A percentile compares a stretch with the other conserved stretches of the same genome.
Conservation (phyloP, 2,888 invertebrate species). For the Phorcus lineatus region DNA sequence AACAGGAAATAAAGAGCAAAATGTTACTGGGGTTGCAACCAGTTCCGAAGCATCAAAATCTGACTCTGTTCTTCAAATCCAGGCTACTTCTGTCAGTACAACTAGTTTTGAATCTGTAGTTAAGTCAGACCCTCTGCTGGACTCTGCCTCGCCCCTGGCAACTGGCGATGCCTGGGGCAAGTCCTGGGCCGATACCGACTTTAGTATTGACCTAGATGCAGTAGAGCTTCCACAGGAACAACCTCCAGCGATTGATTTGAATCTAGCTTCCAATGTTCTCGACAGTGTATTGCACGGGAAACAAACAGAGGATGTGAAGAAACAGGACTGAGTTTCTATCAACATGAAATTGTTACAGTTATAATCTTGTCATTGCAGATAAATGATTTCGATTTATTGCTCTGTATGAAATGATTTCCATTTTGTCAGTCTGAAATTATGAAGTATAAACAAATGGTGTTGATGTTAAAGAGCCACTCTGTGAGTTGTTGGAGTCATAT, state of each 20-base stretch:
- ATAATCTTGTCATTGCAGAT: too few relatives aligned
- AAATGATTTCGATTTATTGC: too few relatives aligned
- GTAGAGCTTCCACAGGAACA: background rate
- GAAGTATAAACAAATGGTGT: too few relatives aligned
- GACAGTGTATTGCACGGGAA: background rate
- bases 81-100: background rate
- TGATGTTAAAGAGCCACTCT: too few relatives aligned
- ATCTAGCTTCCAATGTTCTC: slow-evolving; percentile 6
- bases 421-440: too few relatives aligned
- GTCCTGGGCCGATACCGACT: background rate
- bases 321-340: slow-evolving; percentile 26
- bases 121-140: background rate
- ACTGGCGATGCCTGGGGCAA: slow-evolving; percentile 20
- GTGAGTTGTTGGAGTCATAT: too few relatives aligned
- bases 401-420: too few relatives aligned
- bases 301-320: slow-evolving; percentile 23
- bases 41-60: background rate
- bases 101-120: background rate
- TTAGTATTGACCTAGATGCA: background rate
- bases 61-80: too few relatives aligned
- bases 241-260: slow-evolving; percentile 6
- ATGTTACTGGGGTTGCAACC: too few relatives aligned
- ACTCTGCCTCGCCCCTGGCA: background rate
- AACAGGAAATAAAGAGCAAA: too few relatives aligned
- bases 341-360: too few relatives aligned